These are phyloP conservation scores for Neopipo cinnamomea DNA, from an alignment of 2,113 vertebrate species.

Conservation along the genomic window DNA sequence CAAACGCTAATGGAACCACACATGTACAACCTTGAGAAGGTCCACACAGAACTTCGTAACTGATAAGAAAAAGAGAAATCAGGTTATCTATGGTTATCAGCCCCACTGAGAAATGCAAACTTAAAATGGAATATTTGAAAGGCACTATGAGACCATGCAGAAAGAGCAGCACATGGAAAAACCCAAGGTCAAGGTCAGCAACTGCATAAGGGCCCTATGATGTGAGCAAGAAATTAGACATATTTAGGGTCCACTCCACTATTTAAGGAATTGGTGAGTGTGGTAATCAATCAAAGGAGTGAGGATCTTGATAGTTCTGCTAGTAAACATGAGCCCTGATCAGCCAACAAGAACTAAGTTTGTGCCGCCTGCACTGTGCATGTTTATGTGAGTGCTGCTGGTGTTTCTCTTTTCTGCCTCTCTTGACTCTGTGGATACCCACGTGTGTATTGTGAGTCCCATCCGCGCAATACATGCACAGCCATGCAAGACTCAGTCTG, in stretches of 20 bases:
- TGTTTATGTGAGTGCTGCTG: not conserved
- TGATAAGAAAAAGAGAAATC: not conserved
- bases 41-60: not conserved
- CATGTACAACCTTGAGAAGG: not conserved
- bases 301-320: not conserved
- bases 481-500: not conserved
- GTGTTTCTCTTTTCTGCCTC: not conserved
- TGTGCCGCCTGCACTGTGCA: not conserved
- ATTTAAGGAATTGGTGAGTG: not conserved
- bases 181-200: not conserved
- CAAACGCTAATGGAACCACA: not conserved
- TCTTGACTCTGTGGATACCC: not conserved
- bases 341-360: not conserved
- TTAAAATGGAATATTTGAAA: not conserved
- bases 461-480: accelerated
- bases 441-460: accelerated
- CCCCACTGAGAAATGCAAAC: not conserved
- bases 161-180: not conserved
- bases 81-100: not conserved
- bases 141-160: not conserved
- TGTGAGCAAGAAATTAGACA: not conserved
- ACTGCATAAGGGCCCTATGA: not conserved
- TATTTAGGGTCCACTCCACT: not conserved
- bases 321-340: not conserved
- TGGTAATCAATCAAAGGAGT: not conserved